Evolutionary conservation across 1,140 invertebrate genomes (phyloP).

Genomic region (Acromyrmex heyeri): DNA sequence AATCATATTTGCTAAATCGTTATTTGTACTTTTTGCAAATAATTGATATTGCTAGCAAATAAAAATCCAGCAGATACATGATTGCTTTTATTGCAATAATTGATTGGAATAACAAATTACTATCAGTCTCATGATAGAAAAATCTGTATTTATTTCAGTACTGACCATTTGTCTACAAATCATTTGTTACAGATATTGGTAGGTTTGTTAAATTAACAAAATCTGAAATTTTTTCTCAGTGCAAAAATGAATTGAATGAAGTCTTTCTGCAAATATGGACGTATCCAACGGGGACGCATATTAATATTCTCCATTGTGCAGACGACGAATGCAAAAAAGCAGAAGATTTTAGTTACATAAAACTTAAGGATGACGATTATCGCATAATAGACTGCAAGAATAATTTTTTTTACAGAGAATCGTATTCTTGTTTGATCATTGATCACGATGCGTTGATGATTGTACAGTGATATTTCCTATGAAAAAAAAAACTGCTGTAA

Average conservation of each 20-base stretch:
- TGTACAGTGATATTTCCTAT: slow-evolving; percentile 10
- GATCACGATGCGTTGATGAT: not conserved
- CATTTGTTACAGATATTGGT: too few relatives aligned
- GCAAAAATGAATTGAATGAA: not conserved
- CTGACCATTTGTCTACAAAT: too few relatives aligned
- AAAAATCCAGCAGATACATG: too few relatives aligned
- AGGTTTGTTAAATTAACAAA: too few relatives aligned
- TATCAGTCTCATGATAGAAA: too few relatives aligned
- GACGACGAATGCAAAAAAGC: not conserved
- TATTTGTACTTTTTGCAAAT: too few relatives aligned
- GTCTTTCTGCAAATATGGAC: not conserved
- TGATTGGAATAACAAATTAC: too few relatives aligned
- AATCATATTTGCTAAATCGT: too few relatives aligned
- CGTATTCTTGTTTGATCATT: slow-evolving; percentile 14
- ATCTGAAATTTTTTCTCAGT: too few relatives aligned
- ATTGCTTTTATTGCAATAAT: too few relatives aligned
- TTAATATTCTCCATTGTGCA: not conserved
- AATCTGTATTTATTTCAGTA: too few relatives aligned
- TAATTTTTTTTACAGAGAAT: not conserved
- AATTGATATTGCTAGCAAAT: too few relatives aligned
- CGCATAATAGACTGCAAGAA: not conserved
- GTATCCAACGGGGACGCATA: not conserved
- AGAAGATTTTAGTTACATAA: not conserved
- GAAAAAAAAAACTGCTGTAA: slow-evolving; percentile 62
- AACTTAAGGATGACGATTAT: not conserved